Evolutionary conservation across 2,113 vertebrate genomes (phyloP).

Genomic region (Amblyopsis rosae): DNA sequence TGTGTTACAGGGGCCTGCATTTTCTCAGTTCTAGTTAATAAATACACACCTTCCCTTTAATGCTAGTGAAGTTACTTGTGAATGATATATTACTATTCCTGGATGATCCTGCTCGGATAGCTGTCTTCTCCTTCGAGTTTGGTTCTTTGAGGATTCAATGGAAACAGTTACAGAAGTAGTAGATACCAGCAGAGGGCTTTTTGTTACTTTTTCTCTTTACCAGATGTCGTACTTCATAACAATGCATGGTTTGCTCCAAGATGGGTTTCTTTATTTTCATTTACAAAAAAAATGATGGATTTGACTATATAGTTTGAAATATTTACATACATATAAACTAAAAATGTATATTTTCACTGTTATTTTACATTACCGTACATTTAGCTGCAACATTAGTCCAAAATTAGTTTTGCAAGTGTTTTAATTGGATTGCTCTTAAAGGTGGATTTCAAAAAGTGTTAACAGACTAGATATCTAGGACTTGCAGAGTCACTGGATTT

Average conservation of each 20-base stretch:
- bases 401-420: constrained; percentile 9
- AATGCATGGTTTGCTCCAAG: neutral
- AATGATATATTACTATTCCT: too few species aligned
- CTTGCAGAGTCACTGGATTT: constrained; percentile 33
- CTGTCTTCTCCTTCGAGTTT: too few species aligned
- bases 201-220: neutral
- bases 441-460: too few species aligned
- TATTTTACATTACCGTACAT: constrained; percentile 5
- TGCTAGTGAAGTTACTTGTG: too few species aligned
- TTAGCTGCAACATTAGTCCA: constrained; percentile 6
- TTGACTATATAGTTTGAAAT: constrained; percentile 40
- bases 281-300: neutral
- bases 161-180: neutral
- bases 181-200: constrained; percentile 44
- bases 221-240: neutral
- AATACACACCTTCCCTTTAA: too few species aligned
- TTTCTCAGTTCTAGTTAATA: too few species aligned
- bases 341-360: constrained; percentile 1
- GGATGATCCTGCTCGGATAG: too few species aligned
- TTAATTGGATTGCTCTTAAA: neutral
- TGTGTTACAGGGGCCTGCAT: too few species aligned
- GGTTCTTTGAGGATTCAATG: neutral
- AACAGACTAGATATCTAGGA: neutral
- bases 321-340: constrained; percentile 51
- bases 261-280: neutral